phyloP scores from a whole-genome alignment of 2,797 vertebrate genomes.

The Lutjanus campechanus region DNA sequence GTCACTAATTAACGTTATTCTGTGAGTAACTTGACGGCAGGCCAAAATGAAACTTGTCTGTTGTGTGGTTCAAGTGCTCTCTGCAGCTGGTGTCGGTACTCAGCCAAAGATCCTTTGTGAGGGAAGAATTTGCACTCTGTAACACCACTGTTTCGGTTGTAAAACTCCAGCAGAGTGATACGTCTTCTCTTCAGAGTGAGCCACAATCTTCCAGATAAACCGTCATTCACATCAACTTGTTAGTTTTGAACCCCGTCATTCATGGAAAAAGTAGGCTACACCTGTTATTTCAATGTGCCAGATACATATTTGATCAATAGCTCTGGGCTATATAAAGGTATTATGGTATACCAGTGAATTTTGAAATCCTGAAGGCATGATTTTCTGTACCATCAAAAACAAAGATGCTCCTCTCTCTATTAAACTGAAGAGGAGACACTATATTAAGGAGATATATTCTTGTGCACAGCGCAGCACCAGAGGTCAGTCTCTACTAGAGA shows the following conservation, averaged over 20 bases:
- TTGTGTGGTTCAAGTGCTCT: neutral
- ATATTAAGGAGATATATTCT: no score
- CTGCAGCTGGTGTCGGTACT: constrained; percentile 7
- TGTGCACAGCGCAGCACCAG: no score
- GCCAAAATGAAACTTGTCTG: constrained; percentile 10
- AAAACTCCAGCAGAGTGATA: neutral
- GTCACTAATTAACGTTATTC: constrained; percentile 3
- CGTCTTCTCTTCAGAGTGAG: neutral
- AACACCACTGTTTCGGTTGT: neutral
- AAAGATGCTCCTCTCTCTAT: no score
- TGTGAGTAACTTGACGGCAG: constrained; percentile 5
- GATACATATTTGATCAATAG: neutral
- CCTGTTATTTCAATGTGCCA: neutral
- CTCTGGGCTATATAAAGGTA: no score
- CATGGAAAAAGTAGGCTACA: neutral
- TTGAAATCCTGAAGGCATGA: no score
- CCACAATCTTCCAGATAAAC: neutral
- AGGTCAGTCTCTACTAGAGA: no score
- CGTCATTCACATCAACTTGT: neutral
- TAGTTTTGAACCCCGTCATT: neutral
- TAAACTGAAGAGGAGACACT: no score
- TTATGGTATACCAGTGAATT: no score
- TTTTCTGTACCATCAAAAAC: no score
- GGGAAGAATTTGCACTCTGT: neutral
- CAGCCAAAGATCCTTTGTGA: constrained; percentile 14